These are phyloP conservation scores for Colletes gigas DNA, from an alignment of 1,140 invertebrate species.

Conservation along the genomic window DNA sequence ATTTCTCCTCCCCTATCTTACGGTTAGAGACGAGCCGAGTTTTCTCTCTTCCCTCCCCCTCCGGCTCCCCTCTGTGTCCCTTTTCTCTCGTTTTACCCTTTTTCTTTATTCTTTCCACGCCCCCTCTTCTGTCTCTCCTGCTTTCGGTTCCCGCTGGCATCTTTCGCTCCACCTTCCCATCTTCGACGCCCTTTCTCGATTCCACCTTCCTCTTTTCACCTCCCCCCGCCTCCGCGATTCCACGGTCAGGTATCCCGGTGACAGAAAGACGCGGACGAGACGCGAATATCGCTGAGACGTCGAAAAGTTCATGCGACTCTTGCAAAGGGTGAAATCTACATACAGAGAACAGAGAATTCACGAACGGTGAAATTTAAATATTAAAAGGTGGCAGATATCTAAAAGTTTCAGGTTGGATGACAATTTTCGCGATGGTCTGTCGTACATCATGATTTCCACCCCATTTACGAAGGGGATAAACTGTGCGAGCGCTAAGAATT, in stretches of 20 bases:
- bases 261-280: constrained; percentile 2
- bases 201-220: constrained; percentile 21
- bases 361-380: too few relatives aligned
- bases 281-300: background rate
- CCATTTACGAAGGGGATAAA: background rate
- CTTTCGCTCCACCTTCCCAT: constrained; percentile 38
- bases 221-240: constrained; percentile 27
- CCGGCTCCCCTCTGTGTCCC: constrained; percentile 17
- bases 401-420: too few relatives aligned
- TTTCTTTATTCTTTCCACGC: background rate
- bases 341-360: too few relatives aligned
- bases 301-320: background rate
- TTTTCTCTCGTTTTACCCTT: constrained; percentile 30
- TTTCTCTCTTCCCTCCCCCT: constrained; percentile 58
- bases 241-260: constrained; percentile 26
- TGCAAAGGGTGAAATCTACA: background rate
- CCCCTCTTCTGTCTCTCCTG: background rate
- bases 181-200: constrained; percentile 41
- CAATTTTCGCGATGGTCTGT: too few relatives aligned
- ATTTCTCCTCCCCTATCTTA: constrained; percentile 69
- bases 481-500: background rate
- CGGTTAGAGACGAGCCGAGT: constrained; percentile 71
- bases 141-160: background rate
- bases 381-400: too few relatives aligned
- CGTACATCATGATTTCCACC: too few relatives aligned